A percentile compares a stretch with the other conserved stretches of the same genome.
phyloP scores from a whole-genome alignment of 1,140 invertebrate species.

The Drosophila sturtevanti region DNA sequence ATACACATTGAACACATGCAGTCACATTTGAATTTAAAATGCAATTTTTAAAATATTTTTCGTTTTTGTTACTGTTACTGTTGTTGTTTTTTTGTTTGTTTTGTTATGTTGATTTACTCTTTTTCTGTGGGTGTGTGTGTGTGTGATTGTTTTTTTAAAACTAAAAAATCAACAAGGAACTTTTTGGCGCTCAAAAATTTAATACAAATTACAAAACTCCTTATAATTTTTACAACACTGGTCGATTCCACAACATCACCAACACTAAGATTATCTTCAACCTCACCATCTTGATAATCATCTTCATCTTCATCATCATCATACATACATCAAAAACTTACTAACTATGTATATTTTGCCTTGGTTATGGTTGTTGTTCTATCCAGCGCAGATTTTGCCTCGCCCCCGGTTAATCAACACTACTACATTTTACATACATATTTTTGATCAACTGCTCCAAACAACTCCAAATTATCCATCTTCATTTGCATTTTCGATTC shows the following conservation, averaged over 20 bases:
- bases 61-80: constrained; percentile 32
- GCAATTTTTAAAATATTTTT: constrained; percentile 75
- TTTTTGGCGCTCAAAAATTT: constrained; percentile 80
- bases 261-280: constrained; percentile 29
- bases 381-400: constrained; percentile 28
- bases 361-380: not conserved
- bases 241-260: constrained; percentile 24
- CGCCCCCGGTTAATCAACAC: constrained; percentile 58
- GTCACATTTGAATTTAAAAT: constrained; percentile 76
- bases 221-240: constrained; percentile 64
- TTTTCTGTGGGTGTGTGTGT: constrained; percentile 21
- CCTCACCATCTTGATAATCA: constrained; percentile 29
- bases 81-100: constrained; percentile 40
- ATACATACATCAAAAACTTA: constrained; percentile 58
- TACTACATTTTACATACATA: constrained; percentile 62
- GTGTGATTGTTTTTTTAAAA: constrained; percentile 66
- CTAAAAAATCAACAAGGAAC: constrained; percentile 80
- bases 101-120: constrained; percentile 25
- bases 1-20: constrained; percentile 68
- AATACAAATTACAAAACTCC: constrained; percentile 75
- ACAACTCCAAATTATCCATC: constrained; percentile 43
- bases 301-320: constrained; percentile 6
- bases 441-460: constrained; percentile 80
- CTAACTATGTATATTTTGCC: constrained; percentile 32
- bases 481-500: constrained; percentile 16